Evolutionary conservation across 2,113 vertebrate species (phyloP).

Genomic region (Thamnaconus septentrionalis): DNA sequence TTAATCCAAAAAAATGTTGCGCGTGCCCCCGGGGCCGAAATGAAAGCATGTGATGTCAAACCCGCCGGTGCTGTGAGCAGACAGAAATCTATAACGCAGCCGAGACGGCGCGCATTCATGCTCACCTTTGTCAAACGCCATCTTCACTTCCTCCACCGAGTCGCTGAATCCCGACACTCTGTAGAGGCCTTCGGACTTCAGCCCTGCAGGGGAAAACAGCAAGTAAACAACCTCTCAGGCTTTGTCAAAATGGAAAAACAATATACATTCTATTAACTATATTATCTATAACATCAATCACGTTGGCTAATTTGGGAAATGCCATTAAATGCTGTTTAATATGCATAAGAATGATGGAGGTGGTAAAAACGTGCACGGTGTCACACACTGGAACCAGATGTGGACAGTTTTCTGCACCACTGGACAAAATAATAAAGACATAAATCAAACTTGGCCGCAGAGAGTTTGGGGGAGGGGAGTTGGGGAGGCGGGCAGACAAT

Average conservation of each 20-base stretch:
- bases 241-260: constrained; percentile 30
- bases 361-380: constrained; percentile 45
- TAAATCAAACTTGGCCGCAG: constrained; percentile 69
- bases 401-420: constrained; percentile 64
- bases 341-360: constrained; percentile 52
- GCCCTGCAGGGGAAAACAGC: constrained; percentile 54
- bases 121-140: constrained; percentile 69
- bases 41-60: constrained; percentile 10
- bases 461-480: not conserved
- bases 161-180: constrained; percentile 74
- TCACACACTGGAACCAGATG: constrained; percentile 50
- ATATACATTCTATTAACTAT: constrained; percentile 7
- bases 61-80: constrained; percentile 1
- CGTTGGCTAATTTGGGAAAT: constrained; percentile 45
- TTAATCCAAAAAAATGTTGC: constrained; percentile 41
- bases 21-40: constrained; percentile 19
- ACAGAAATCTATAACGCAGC: constrained; percentile 24
- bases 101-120: not conserved
- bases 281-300: not conserved
- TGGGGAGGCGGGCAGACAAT: constrained; percentile 59
- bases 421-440: constrained; percentile 70
- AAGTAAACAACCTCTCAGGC: constrained; percentile 36
- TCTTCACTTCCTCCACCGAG: constrained; percentile 70
- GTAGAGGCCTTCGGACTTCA: constrained; percentile 72
- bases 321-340: constrained; percentile 45